Evolutionary conservation across 1,140 invertebrate genomes (phyloP).

Genomic region (Liolophura sinensis): DNA sequence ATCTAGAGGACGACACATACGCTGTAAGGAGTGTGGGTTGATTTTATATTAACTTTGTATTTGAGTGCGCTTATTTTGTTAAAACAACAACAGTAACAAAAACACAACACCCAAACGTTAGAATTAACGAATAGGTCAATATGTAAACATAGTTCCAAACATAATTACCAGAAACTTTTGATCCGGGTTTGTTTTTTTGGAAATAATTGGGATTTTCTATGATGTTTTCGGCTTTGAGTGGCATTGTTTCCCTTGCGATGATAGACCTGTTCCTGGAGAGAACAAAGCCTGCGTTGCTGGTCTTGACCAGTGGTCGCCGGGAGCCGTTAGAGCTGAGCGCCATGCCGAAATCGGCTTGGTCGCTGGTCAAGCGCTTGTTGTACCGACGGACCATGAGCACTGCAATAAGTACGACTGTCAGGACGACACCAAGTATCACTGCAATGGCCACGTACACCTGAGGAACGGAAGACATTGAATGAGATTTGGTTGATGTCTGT

Average conservation of each 20-base stretch:
- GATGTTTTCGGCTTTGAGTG: constrained; percentile 45
- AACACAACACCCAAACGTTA: background rate
- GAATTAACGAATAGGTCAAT: background rate
- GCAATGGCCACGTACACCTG: constrained; percentile 19
- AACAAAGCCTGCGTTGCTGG: constrained; percentile 6
- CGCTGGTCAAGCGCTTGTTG: constrained; percentile 16
- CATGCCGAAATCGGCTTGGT: constrained; percentile 4
- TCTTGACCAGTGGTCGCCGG: constrained; percentile 12
- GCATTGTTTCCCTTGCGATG: constrained; percentile 40
- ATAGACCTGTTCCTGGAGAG: constrained; percentile 11
- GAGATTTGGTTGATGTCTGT: too few species aligned
- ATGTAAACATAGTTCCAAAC: constrained; percentile 3
- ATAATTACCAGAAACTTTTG: constrained; percentile 7
- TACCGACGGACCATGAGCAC: constrained; percentile 21
- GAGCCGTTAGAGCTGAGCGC: constrained; percentile 1
- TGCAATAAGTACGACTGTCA: constrained; percentile 14
- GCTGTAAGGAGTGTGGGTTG: too few species aligned
- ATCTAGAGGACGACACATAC: too few species aligned
- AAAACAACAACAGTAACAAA: background rate
- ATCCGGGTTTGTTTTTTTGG: constrained; percentile 11
- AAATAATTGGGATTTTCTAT: constrained; percentile 58
- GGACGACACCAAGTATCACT: constrained; percentile 15
- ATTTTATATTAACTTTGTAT: too few species aligned
- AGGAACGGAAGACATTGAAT: too few species aligned
- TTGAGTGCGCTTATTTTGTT: too few species aligned